Percentiles rank a stretch among this genome's conserved stretches.
phyloP scores from a whole-genome alignment of 2,797 vertebrate species.

The Siniperca undulata region DNA sequence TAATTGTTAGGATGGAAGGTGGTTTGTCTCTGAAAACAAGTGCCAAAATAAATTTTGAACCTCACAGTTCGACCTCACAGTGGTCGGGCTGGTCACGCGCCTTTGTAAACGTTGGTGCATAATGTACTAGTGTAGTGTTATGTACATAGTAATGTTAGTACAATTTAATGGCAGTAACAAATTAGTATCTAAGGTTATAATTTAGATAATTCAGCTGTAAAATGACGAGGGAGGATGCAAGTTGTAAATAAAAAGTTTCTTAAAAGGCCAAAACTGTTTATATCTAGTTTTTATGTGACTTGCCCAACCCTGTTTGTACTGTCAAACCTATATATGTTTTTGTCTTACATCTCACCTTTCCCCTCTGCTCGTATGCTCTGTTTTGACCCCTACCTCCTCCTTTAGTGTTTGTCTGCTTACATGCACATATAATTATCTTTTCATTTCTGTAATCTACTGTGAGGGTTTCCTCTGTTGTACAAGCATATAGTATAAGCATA shows the following conservation, averaged over 20 bases:
- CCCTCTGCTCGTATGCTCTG: background rate
- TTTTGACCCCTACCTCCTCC: background rate
- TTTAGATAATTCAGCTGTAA: background rate
- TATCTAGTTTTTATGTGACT: background rate
- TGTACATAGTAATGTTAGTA: background rate
- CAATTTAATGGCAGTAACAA: background rate
- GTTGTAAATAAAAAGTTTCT: background rate
- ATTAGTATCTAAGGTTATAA: background rate
- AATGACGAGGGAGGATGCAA: background rate
- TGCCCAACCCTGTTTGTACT: background rate
- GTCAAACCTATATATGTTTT: background rate
- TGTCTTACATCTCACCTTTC: background rate
- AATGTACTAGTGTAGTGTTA: background rate
- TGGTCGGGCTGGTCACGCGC: background rate
- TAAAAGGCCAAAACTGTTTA: background rate
- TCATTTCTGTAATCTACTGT: background rate
- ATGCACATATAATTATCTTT: background rate
- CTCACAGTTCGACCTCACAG: background rate
- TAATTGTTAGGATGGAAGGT: background rate
- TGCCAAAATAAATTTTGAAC: background rate
- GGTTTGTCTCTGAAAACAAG: background rate
- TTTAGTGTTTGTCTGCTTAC: conserved; percentile 11
- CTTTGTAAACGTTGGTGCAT: background rate
- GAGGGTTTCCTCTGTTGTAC: conserved; percentile 10
- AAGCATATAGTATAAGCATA: background rate